Evolutionary conservation across 2,888 invertebrate species (phyloP).

Genomic region (Scrobipalpa atriplicella): DNA sequence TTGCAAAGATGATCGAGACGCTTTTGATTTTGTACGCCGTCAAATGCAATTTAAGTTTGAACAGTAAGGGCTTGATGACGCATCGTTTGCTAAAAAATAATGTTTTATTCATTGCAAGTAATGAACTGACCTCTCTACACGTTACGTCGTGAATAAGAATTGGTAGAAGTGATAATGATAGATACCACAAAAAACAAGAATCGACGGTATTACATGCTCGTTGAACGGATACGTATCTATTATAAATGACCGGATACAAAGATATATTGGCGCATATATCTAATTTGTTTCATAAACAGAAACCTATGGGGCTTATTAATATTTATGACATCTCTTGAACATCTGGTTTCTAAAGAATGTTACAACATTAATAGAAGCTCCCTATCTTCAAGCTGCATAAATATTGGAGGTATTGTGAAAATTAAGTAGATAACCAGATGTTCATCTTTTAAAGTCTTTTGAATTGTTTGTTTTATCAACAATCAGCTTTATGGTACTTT

Average conservation of each 20-base stretch:
- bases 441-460: not conserved
- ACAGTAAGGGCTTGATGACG: not conserved
- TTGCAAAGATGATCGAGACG: slow-evolving; percentile 11
- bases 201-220: slow-evolving; percentile 12
- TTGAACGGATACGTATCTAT: slow-evolving; percentile 16
- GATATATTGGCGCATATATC: slow-evolving; percentile 23
- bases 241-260: slow-evolving; percentile 23
- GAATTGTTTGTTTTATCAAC: not conserved
- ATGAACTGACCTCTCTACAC: not conserved
- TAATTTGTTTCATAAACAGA: slow-evolving; percentile 23
- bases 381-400: slow-evolving; percentile 18
- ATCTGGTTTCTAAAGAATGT: slow-evolving; percentile 51
- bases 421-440: not conserved
- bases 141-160: not conserved
- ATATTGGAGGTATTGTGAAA: slow-evolving; percentile 28
- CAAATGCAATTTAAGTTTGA: not conserved
- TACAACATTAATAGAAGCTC: slow-evolving; percentile 38
- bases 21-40: slow-evolving; percentile 12
- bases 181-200: not conserved
- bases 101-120: slow-evolving; percentile 2
- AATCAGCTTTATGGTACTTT: not conserved
- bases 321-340: slow-evolving; percentile 56
- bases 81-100: not conserved
- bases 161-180: not conserved
- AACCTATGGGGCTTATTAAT: slow-evolving; percentile 48